These are phyloP conservation scores for Sorex maritimensis DNA, from an alignment of 2,797 vertebrate species.

Conservation along the genomic window DNA sequence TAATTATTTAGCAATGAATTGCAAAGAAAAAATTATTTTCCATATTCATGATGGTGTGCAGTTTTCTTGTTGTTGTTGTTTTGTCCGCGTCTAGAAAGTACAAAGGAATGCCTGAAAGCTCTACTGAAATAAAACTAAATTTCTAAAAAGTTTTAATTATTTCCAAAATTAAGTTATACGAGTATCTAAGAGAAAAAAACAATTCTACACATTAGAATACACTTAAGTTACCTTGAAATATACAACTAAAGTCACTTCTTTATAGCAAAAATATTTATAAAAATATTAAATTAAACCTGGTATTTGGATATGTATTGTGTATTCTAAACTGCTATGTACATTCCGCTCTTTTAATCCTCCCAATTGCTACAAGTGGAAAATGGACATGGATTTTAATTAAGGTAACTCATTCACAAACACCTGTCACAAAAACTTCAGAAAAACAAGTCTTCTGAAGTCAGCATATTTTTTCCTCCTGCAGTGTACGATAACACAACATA, in stretches of 20 bases:
- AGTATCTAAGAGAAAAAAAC: constrained; percentile 13
- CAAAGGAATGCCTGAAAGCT: not conserved
- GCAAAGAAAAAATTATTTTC: not conserved
- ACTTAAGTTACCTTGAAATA: constrained; percentile 51
- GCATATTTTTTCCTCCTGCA: not conserved
- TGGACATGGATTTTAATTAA: not conserved
- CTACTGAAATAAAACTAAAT: not conserved
- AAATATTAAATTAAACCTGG: constrained; percentile 49
- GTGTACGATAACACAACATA: not conserved
- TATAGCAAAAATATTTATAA: constrained; percentile 44
- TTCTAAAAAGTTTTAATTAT: not conserved
- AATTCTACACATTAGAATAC: not conserved
- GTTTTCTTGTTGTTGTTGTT: too few species aligned
- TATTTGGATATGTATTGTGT: constrained; percentile 13
- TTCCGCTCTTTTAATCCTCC: not conserved
- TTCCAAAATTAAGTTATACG: constrained; percentile 31
- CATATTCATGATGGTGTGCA: not conserved
- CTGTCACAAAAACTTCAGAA: not conserved
- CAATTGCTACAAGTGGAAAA: constrained; percentile 23
- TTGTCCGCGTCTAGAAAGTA: not conserved
- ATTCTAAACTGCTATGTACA: constrained; percentile 1
- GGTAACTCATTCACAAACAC: not conserved
- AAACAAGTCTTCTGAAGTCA: not conserved
- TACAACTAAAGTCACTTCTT: constrained; percentile 44
- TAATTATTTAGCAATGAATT: constrained; percentile 8